A percentile compares a stretch with the other conserved stretches of the same genome.
These are phyloP conservation scores for Sphaeramia orbicularis DNA, from an alignment of 2,797 vertebrate species.

Conservation along the genomic window DNA sequence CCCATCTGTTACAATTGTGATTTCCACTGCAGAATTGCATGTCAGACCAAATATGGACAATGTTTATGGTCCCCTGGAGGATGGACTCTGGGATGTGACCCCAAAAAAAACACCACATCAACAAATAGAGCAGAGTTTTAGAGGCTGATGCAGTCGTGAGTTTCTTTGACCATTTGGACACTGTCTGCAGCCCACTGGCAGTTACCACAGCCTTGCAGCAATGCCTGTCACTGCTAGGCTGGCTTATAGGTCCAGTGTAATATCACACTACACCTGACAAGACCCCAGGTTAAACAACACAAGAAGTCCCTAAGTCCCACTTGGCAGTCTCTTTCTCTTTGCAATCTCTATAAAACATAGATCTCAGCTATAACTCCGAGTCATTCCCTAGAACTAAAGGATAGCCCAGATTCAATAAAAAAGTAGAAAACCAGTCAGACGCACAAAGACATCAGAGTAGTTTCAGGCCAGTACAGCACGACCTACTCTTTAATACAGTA, in stretches of 20 bases:
- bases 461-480: constrained; percentile 13
- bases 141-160: neutral
- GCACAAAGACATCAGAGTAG: constrained; percentile 13
- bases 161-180: too few species aligned
- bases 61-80: too few species aligned
- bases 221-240: neutral
- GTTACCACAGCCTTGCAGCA: neutral
- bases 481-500: constrained; percentile 19
- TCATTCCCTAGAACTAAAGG: neutral
- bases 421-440: neutral
- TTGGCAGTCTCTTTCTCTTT: constrained; percentile 1
- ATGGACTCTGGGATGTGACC: too few species aligned
- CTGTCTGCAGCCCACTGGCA: too few species aligned
- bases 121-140: neutral
- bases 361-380: constrained; percentile 6
- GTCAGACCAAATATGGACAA: too few species aligned
- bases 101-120: too few species aligned
- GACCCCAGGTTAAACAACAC: neutral
- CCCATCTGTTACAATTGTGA: too few species aligned
- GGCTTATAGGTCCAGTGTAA: neutral
- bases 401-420: neutral
- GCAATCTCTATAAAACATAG: neutral
- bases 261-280: neutral
- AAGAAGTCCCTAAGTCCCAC: constrained; percentile 5
- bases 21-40: too few species aligned